These are phyloP conservation scores for Neofelis nebulosa DNA, from an alignment of 2,113 vertebrate genomes.

Conservation along the genomic window DNA sequence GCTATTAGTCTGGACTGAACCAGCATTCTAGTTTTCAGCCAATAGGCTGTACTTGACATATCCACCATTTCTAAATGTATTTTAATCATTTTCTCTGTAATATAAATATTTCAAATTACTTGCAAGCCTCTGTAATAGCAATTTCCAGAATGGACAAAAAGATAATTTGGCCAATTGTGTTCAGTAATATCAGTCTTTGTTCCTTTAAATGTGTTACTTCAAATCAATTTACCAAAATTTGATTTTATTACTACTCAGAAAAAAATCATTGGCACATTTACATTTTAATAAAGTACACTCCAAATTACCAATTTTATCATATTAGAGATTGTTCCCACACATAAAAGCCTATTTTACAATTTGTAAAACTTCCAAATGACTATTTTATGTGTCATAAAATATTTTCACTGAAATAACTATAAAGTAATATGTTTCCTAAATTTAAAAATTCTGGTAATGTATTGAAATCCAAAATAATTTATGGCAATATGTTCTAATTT, in stretches of 20 bases:
- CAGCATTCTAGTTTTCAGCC: not conserved
- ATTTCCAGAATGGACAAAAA: not conserved
- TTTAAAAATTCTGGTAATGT: not conserved
- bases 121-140: not conserved
- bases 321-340: not conserved
- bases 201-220: not conserved
- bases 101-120: not conserved
- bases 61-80: not conserved
- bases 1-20: not conserved
- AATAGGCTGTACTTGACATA: not conserved
- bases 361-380: conserved; percentile 24
- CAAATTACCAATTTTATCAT: conserved; percentile 1
- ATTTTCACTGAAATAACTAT: not conserved
- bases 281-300: not conserved
- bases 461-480: conserved; percentile 13
- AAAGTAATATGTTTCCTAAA: not conserved
- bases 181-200: not conserved
- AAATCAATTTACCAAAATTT: not conserved
- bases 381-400: conserved; percentile 34
- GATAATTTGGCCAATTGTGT: not conserved
- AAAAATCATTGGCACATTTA: conserved; percentile 24
- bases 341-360: not conserved
- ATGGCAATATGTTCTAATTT: not conserved
- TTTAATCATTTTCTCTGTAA: conserved; percentile 1
- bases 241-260: not conserved